Base-by-base conservation (phyloP, 92 coral and sea anemone genomes). In the Epizoanthus fatuus region DNA sequence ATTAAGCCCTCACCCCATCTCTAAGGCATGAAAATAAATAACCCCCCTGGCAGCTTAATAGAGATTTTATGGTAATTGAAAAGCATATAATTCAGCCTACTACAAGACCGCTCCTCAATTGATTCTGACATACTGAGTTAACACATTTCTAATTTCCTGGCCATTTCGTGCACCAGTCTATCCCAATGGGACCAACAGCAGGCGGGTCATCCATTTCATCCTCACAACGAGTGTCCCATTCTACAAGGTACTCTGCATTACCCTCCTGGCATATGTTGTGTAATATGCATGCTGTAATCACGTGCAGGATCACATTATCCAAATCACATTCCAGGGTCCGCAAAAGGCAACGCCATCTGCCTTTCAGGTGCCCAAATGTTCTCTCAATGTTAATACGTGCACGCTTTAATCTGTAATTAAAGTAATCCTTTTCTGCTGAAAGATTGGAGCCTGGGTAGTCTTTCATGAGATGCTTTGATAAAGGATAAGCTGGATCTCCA, bases 401-500 rank as follows among this genome's bases (percentile, higher is more conserved):
- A 11, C 88, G 52, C 52, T 55, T 74, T n/a, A 84, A 53, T 62
- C 83, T 74, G 80, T 90, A 90, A 83, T 85, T 90, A 63, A 85
- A 90, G 66, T 90, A 64, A 15, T 90, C 87, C 79, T 85, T 90
- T 72, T 90, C 93, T 45, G 86, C 77, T 62, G 87, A 51, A 35
- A 90, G 86, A 73, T 90, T 89, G 67, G 62, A 47, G 53, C 93
- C 93, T 70, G 93, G 86, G 69, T 84, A 86, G 73, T 86, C 70
- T 73, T 90, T 90, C 87, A 90, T 90, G 51, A 90, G 72, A 62
- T 86, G 84, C 65, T 90, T 90, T 67, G 81, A 90, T 70, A 90
- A 45, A 15, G 93, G 90, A 75, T 86, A 90, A 69, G 93, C 93
- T 86, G 88, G 93, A 79, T 90, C 85, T 78, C 85, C 85, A 67